phyloP scores from a whole-genome alignment of 2,113 vertebrate species.

The Laticauda colubrina region DNA sequence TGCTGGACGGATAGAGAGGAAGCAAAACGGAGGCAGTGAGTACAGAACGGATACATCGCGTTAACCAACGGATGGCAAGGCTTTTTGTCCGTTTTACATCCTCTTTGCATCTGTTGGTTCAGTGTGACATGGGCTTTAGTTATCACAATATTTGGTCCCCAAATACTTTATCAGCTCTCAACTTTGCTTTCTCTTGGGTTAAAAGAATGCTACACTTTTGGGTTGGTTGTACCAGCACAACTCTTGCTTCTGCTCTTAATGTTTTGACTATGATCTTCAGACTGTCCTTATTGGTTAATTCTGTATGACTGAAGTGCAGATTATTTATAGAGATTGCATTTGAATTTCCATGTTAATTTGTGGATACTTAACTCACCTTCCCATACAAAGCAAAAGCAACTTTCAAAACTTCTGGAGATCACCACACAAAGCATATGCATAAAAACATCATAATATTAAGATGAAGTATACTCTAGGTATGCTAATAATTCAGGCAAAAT shows the following conservation, averaged over 20 bases:
- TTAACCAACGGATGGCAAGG: too few relatives aligned
- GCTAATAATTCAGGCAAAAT: slow-evolving; percentile 24
- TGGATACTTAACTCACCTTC: not conserved
- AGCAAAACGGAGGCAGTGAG: too few relatives aligned
- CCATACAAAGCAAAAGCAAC: not conserved
- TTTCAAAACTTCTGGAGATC: not conserved
- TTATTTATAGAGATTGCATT: not conserved
- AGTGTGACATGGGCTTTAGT: too few relatives aligned
- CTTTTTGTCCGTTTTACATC: too few relatives aligned
- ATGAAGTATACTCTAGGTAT: slow-evolving; percentile 44
- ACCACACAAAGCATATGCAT: slow-evolving; percentile 3
- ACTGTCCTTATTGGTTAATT: not conserved
- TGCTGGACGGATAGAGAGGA: too few relatives aligned
- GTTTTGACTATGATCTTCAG: not conserved
- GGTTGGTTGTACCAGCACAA: not conserved
- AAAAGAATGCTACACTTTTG: not conserved
- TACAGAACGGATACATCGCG: too few relatives aligned
- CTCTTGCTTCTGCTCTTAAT: not conserved
- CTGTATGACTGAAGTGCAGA: not conserved
- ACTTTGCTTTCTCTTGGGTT: not conserved
- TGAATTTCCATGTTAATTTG: not conserved
- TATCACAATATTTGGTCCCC: not conserved
- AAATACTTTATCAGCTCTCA: not conserved
- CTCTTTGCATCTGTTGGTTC: too few relatives aligned
- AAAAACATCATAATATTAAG: slow-evolving; percentile 41